Base-by-base conservation (phyloP, 2,113 vertebrate species). In the Leptobrachium ailaonicum region DNA sequence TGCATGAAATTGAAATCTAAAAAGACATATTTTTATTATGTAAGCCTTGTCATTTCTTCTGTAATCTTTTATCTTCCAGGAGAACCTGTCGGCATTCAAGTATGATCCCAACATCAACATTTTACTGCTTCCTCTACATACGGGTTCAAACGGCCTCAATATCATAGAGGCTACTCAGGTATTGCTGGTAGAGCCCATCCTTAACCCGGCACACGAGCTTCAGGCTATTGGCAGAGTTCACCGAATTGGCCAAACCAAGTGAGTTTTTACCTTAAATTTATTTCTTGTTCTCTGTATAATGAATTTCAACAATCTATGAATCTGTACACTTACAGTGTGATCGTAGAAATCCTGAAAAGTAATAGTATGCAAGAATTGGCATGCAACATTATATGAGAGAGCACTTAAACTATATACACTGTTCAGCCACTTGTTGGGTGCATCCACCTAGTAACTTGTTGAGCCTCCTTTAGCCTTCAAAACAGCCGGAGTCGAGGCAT, bases 91-190 rank as follows among this genome's bases (percentile, higher is more conserved):
- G 75, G 95, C 96, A 64, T 99, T 99, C 92, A 99, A 98, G 86
- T 95, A 96, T 0, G 95, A 98, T 85, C 93, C 96, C 40, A 94
- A 97, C 83, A 96, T 98, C 89, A 99, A 99, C 89, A 98, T 99
- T 84, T 92, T 99, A 83, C 94, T 99, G 83, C 92, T 99, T 64
- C 98, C 98, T 42, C 94, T 99, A 79, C 98, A 99, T 90, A 98
- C 96, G 4, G 98, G 97, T 78, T 99, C 97, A 82, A 99, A 99
- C 66, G 97, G 98, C 54, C 88, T 99, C 54, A 99, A 99, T 84
- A 98, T 99, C 86, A 99, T 99, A 0, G 98, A 99, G 86, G 98
- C 98, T 2, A 99, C 97, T 14, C 96, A 98, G 0, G 97, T 99
- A 70, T 86, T 99, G 71, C 87, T 99, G 66, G 98, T 99, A 54